These are phyloP conservation scores for Noctua pronuba DNA, from an alignment of 2,888 invertebrate species.

Conservation along the genomic window DNA sequence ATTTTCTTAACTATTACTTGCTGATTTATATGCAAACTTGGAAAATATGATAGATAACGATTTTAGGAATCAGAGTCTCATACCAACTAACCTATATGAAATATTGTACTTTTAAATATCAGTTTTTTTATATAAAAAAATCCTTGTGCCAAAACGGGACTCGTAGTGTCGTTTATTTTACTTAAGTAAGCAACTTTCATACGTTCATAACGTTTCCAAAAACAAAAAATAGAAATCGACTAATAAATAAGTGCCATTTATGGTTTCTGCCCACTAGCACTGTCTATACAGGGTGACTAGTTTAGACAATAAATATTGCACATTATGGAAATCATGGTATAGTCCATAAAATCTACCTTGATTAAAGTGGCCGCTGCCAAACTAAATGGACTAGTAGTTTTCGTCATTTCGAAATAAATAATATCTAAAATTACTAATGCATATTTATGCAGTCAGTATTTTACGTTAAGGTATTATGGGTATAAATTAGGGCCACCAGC, in stretches of 20 bases:
- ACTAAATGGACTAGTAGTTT: too few species aligned
- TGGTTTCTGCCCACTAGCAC: neutral
- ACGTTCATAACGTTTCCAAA: neutral
- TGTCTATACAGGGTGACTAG: slow-evolving; percentile 10
- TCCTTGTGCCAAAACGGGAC: neutral
- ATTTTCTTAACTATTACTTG: neutral
- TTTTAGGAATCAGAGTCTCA: neutral
- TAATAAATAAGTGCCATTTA: neutral
- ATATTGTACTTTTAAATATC: neutral
- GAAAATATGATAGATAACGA: too few species aligned
- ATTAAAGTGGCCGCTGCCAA: too few species aligned
- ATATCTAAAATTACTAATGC: neutral
- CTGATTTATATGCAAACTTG: neutral
- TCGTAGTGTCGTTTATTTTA: neutral
- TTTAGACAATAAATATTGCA: neutral
- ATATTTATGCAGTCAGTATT: neutral
- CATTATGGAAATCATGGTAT: neutral
- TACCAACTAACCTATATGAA: neutral
- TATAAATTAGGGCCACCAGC: too few species aligned
- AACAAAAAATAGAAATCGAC: slow-evolving; percentile 14
- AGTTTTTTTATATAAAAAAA: neutral
- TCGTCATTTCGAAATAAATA: neutral
- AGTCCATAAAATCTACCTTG: neutral
- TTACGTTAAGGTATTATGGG: neutral
- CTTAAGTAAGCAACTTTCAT: neutral